These are phyloP conservation scores for Phalacrocorax brasilianus DNA, from an alignment of 2,113 vertebrate species.

Conservation along the genomic window DNA sequence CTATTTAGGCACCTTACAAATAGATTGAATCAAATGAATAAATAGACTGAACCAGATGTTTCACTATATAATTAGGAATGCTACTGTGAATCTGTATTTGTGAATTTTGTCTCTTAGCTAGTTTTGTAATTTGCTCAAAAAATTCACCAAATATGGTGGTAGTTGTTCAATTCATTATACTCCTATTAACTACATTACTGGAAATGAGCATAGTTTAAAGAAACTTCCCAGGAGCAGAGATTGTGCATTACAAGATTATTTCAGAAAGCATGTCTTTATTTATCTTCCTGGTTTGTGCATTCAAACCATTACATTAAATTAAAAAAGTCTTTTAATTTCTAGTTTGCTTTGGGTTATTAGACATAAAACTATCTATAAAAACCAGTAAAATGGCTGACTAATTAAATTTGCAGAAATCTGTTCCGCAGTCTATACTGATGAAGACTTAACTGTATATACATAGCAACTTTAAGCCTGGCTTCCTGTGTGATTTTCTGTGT, in stretches of 20 bases:
- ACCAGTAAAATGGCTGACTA: not conserved
- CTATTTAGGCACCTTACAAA: not conserved
- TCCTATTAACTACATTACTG: not conserved
- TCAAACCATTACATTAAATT: not conserved
- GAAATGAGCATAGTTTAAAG: not conserved
- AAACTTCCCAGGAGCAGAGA: not conserved
- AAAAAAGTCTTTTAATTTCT: not conserved
- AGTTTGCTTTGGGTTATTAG: not conserved
- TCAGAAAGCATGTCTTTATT: not conserved
- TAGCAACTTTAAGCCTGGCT: not conserved
- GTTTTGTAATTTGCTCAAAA: not conserved
- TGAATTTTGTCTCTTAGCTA: not conserved
- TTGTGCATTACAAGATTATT: not conserved
- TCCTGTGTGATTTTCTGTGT: not conserved
- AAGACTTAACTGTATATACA: not conserved
- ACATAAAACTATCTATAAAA: not conserved
- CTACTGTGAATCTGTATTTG: not conserved
- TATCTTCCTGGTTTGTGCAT: not conserved
- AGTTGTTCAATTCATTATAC: not conserved
- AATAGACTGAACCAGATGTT: not conserved
- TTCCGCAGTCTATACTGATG: not conserved
- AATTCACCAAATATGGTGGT: not conserved
- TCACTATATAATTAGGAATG: not conserved
- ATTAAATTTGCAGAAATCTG: not conserved
- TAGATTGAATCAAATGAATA: not conserved